Evolutionary conservation across 2,888 invertebrate species (phyloP).

Genomic region (Xestia ashworthii): DNA sequence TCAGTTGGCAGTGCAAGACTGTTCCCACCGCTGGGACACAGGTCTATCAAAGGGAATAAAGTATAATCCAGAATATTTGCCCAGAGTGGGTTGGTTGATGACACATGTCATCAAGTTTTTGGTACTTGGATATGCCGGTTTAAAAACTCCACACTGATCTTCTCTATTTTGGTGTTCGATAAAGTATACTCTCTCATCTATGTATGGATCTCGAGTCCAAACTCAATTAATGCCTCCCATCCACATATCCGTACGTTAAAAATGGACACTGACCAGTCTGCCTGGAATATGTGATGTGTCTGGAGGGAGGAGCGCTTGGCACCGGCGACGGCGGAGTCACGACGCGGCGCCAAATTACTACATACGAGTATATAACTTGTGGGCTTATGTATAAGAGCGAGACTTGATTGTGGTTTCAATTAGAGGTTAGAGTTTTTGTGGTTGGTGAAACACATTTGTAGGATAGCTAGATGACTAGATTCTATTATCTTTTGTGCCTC

Average conservation of each 20-base stretch:
- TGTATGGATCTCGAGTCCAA: background rate
- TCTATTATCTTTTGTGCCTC: background rate
- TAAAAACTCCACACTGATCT: background rate
- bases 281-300: constrained; percentile 44
- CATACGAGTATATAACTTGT: constrained; percentile 11
- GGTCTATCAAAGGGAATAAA: background rate
- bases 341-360: constrained; percentile 48
- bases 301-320: constrained; percentile 41
- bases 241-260: constrained; percentile 10
- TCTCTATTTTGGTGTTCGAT: background rate
- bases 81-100: background rate
- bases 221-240: background rate
- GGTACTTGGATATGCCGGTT: background rate
- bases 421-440: background rate
- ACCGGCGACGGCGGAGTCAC: constrained; percentile 30
- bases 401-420: constrained; percentile 8
- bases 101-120: background rate
- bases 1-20: background rate
- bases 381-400: constrained; percentile 1
- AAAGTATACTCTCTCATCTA: background rate
- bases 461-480: background rate
- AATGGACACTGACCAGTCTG: constrained; percentile 17
- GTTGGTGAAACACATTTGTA: background rate
- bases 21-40: background rate
- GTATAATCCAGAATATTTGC: background rate